Evolutionary conservation across 2,888 invertebrate species (phyloP), one percentile per base, ranked within the genome.

Genomic region (Trypoxylon attenuatum): DNA sequence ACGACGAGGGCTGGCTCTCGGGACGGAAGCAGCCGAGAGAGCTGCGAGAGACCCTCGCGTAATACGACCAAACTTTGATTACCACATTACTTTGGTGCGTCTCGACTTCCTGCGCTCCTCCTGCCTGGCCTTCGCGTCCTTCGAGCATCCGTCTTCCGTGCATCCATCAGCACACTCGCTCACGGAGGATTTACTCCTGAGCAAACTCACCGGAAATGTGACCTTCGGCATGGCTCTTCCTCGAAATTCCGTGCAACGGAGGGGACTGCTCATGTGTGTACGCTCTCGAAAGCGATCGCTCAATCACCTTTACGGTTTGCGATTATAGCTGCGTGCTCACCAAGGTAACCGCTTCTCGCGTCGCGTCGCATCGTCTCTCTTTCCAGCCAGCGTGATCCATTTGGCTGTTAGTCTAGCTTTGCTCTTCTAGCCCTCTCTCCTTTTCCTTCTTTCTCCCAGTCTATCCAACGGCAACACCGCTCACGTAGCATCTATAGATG

Each of bases 21-120:
- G 53, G 58, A 51, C 38, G 47, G 53, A 50, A 46, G 54, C 15
- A 41, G 49, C 50, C 18, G 52, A 63, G 69, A 69, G 61, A 10
- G 55, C 69, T 57, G n/a, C n/a, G n/a, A n/a, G n/a, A n/a, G 54
- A 73, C 49, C 65, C 61, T 55, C 63, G 77, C 77, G 79, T 83
- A 84, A 85, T 81, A 79, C 80, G 82, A 79, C 78, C 81, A 81
- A 85, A 85, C 83, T 86, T 86, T 86, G 85, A 86, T 85, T 85
- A 84, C 82, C 82, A 73, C 83, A 78, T 82, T 84, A 84, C 84
- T 82, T 81, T 69, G 72, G 74, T 73, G 69, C 58, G 69, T 56
- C 65, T 63, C 71, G 71, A 69, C 67, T 76, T 64, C 69, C 71
- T 59, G 58, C 61, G 59, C 61, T 57, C 57, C 55, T 33, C 51